Conservation (phyloP, 1,140 invertebrate species). For the Brachionus sp. region DNA sequence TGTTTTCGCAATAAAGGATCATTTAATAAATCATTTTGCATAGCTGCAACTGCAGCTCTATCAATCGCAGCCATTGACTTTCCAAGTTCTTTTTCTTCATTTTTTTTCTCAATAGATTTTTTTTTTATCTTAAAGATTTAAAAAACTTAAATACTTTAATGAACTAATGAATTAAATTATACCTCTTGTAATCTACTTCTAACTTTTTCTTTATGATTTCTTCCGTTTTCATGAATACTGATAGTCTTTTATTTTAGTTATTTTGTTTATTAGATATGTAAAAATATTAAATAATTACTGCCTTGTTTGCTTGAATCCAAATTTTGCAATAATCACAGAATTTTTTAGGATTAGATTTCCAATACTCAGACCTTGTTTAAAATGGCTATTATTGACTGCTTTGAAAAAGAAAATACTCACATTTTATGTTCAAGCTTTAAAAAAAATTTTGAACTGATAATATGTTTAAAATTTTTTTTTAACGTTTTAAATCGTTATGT, state of each 20-base stretch:
- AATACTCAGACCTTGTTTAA: slow-evolving; percentile 76
- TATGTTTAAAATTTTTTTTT: too few relatives aligned
- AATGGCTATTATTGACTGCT: not conserved
- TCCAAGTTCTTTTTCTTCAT: slow-evolving; percentile 7
- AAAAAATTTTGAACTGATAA: too few relatives aligned
- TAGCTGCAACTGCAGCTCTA: slow-evolving; percentile 15
- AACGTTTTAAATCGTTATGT: too few relatives aligned
- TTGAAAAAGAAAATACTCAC: not conserved
- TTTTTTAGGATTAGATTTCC: slow-evolving; percentile 90
- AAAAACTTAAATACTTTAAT: not conserved
- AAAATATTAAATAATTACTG: slow-evolving; percentile 65
- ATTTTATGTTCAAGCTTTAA: not conserved
- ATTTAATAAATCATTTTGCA: not conserved
- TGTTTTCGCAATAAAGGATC: slow-evolving; percentile 28
- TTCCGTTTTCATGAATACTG: slow-evolving; percentile 37
- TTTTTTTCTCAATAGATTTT: slow-evolving; percentile 6
- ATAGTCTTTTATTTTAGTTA: not conserved
- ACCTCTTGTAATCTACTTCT: not conserved
- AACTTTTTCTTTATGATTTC: slow-evolving; percentile 32
- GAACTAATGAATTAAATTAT: not conserved
- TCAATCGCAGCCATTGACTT: slow-evolving; percentile 39
- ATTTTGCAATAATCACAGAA: slow-evolving; percentile 97
- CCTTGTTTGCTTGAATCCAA: slow-evolving; percentile 94
- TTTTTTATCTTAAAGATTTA: slow-evolving; percentile 25
- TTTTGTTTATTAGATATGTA: not conserved